A percentile compares a stretch with the other conserved stretches of the same genome.
These are phyloP conservation scores for Cottus gobio DNA, from an alignment of 2,113 vertebrate species.

Conservation along the genomic window DNA sequence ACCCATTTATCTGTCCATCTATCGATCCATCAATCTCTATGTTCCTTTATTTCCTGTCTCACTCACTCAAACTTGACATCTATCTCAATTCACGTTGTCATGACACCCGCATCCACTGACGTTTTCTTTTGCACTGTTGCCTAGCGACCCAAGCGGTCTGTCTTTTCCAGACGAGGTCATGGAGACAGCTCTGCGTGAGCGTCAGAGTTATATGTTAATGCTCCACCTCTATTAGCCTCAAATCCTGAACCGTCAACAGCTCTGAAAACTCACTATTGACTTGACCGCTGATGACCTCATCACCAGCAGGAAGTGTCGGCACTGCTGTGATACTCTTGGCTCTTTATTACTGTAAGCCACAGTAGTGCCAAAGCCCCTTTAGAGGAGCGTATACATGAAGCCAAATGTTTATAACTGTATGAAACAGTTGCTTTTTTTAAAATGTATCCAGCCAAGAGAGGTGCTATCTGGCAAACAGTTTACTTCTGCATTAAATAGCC, in stretches of 20 bases:
- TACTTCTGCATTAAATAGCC: background rate
- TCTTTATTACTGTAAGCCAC: background rate
- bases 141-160: conserved; percentile 62
- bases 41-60: background rate
- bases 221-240: conserved; percentile 29
- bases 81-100: conserved; percentile 57
- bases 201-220: conserved; percentile 28
- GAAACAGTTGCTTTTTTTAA: background rate
- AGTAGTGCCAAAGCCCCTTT: background rate
- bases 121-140: conserved; percentile 65
- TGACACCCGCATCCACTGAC: conserved; percentile 56
- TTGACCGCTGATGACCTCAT: conserved; percentile 4
- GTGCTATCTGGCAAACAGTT: background rate
- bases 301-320: background rate
- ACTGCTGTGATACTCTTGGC: background rate
- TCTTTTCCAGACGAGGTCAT: conserved; percentile 67
- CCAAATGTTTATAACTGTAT: background rate
- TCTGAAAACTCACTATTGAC: conserved; percentile 17
- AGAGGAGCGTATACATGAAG: background rate
- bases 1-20: too few species aligned
- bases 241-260: conserved; percentile 14
- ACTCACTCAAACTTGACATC: conserved; percentile 21
- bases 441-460: background rate
- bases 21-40: background rate
- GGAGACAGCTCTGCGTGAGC: conserved; percentile 28